Evolutionary conservation across 2,888 invertebrate genomes (phyloP), one percentile per base, ranked within the genome.

Genomic region (Minunthozetes semirufus): DNA sequence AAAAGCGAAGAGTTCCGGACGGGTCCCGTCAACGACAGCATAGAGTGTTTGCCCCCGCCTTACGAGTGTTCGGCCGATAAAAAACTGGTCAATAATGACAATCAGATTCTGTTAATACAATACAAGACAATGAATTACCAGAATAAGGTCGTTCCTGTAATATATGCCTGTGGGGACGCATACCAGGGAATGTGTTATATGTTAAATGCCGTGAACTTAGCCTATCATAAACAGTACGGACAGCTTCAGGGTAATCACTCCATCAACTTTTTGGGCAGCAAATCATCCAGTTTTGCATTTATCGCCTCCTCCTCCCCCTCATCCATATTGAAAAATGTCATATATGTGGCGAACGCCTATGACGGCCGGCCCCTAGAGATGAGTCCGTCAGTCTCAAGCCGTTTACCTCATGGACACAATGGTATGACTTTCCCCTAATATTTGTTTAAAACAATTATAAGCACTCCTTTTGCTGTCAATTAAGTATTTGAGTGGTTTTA

Each of bases 181-280:
- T 59, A 77, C 72, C 78, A 77, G 46, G 78, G 78, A 0, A 50
- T 77, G 70, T 78, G 78, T 61, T 50, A 70, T 46, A 38, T 78
- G 11, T 66, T 74, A 6, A 63, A 73, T 6, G 13, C 66, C 9
- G 4, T 15, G 11, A 38, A 66, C 29, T 5, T 66, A 3, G n/a
- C 66, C 6, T 38, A 13, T 3, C 3, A 33, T 29, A 33, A 11
- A 19, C 19, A 53, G 1, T 46, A 72, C 27, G 75, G 75, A n/a
- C n/a, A n/a, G n/a, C n/a, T n/a, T n/a, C n/a, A n/a, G n/a, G n/a
- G n/a, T 6, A 77, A 76, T 38, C 56, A 75, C 11, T 73, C 56
- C 0, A 66, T 72, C 0, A 76, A 72, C 17, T 77, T 74, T 48
- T 50, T 75, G 22, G 73, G 77, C 8, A 76, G 76, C 15, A 38